Percentiles rank a stretch among this genome's conserved stretches.
phyloP scores from a whole-genome alignment of 2,113 vertebrate genomes.

The Antechinus flavipes region DNA sequence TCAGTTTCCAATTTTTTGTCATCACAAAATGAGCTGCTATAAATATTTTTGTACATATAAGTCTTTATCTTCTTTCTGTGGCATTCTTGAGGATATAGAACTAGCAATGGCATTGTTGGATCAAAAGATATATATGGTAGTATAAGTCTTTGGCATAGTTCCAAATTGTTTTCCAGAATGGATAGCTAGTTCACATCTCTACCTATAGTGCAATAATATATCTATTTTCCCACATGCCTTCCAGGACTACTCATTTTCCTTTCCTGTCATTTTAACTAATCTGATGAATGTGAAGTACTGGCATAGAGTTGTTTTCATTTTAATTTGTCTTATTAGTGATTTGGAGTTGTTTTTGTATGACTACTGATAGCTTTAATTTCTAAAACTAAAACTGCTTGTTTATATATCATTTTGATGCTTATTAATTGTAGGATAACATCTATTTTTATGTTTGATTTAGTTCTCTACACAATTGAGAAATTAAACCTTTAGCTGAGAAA shows the following conservation, averaged over 20 bases:
- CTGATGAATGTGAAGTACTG: neutral
- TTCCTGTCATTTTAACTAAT: neutral
- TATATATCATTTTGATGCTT: neutral
- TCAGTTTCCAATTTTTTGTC: neutral
- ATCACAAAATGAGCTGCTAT: neutral
- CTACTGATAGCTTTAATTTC: neutral
- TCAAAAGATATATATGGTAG: neutral
- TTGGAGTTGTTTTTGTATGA: neutral
- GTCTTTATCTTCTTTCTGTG: neutral
- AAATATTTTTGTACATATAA: neutral
- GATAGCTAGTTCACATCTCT: neutral
- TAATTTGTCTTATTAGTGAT: neutral
- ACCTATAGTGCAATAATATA: neutral
- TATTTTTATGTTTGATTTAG: neutral
- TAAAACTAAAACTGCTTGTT: neutral
- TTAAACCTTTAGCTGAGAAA: neutral
- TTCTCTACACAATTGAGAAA: neutral
- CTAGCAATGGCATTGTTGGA: neutral
- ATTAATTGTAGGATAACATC: neutral
- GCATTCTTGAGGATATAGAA: neutral
- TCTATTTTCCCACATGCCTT: neutral
- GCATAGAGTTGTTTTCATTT: neutral
- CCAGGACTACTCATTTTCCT: neutral
- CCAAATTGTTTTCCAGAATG: neutral
- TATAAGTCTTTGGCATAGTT: neutral